These are phyloP conservation scores for Diachasmimorpha longicaudata DNA, from an alignment of 1,140 invertebrate genomes.

Conservation along the genomic window DNA sequence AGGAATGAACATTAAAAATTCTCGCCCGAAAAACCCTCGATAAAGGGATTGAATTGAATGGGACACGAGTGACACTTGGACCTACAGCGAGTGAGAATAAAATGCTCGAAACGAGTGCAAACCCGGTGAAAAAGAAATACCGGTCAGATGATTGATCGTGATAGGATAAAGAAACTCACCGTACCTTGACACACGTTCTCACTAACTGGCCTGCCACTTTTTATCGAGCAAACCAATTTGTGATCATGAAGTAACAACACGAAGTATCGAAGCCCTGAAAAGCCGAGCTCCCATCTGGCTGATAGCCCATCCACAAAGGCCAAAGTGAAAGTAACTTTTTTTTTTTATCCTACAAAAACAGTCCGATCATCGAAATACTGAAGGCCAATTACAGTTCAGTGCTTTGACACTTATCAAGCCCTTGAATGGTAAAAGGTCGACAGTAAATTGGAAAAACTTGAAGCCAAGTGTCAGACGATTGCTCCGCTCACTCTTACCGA, in stretches of 20 bases:
- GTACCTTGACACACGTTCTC: not conserved
- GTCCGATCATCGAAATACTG: not conserved
- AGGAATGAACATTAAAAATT: not conserved
- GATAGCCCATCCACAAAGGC: not conserved
- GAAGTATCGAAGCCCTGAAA: not conserved
- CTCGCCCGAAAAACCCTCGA: not conserved
- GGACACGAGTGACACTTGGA: not conserved
- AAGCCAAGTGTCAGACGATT: not conserved
- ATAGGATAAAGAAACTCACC: not conserved
- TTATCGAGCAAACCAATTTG: not conserved
- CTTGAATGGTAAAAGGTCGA: not conserved
- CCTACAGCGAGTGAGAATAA: not conserved
- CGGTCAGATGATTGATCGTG: conserved; percentile 20
- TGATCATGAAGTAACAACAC: not conserved
- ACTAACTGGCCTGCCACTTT: not conserved
- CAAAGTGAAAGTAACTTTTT: not conserved
- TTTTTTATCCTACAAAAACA: not conserved
- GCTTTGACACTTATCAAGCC: not conserved
- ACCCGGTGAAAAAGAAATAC: not conserved
- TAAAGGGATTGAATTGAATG: not conserved
- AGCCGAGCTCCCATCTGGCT: not conserved
- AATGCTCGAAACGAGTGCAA: not conserved
- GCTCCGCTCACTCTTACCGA: not conserved
- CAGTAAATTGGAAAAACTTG: not conserved
- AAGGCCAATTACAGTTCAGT: not conserved